Evolutionary conservation across 1,140 invertebrate species (phyloP).

Genomic region (Lepidurus packardi): DNA sequence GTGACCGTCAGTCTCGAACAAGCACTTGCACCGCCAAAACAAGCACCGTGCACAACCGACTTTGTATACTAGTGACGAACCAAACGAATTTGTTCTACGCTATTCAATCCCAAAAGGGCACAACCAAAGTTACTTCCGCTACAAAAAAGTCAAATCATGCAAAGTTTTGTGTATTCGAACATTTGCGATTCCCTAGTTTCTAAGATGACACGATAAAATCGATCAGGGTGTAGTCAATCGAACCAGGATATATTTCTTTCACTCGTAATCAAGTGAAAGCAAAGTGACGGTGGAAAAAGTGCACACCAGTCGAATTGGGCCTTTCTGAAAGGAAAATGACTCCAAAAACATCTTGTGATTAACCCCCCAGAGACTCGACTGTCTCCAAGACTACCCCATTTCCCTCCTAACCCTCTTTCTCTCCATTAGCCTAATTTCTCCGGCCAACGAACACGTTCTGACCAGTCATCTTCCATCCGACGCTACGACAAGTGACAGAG

Average conservation of each 20-base stretch:
- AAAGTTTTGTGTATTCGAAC: neutral
- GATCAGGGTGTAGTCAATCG: neutral
- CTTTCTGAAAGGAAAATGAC: neutral
- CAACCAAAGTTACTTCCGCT: slow-evolving; percentile 3
- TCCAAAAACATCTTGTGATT: neutral
- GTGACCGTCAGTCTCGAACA: neutral
- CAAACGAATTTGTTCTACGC: too few species aligned
- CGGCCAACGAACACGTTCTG: too few species aligned
- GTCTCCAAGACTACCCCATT: neutral
- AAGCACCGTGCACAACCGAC: too few species aligned
- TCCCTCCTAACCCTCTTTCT: neutral
- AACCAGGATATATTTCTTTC: neutral
- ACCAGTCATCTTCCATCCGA: too few species aligned
- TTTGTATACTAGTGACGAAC: too few species aligned
- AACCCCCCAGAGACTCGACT: neutral
- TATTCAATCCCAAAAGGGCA: neutral
- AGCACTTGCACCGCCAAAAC: neutral
- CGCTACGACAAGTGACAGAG: too few species aligned
- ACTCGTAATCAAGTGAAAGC: slow-evolving; percentile 7
- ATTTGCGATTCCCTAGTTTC: neutral
- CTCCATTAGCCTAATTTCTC: too few species aligned
- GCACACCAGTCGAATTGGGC: neutral
- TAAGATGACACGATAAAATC: neutral
- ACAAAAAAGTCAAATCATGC: neutral
- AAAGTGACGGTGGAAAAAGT: neutral